Base-by-base conservation (phyloP, 2,797 vertebrate species). In the Rhynchotus rufescens region DNA sequence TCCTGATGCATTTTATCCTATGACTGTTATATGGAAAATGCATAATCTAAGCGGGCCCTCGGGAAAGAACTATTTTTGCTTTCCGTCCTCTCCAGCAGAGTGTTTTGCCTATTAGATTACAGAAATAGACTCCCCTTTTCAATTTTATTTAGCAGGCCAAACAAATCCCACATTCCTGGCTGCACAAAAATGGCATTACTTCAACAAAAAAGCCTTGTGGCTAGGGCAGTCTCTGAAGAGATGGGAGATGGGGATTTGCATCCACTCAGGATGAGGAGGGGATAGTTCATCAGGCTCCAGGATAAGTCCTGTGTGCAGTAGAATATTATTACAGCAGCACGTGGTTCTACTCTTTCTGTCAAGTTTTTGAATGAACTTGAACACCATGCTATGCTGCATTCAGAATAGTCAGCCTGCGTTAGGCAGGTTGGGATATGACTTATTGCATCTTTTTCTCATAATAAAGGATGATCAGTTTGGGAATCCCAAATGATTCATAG, bases 91-190 rank as follows among this genome's bases (percentile, higher is more conserved):
- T 88, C 23, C 28, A 94, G 49, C 7, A 51, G 76, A 89, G 32
- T 84, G 79, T 80, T 92, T 90, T 94, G 79, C 59, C 68, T 72
- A 56, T 80, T 93, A 83, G 68, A 75, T 94, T 93, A 94, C 69
- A 89, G 54, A 94, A 94, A 92, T 87, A 93, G 66, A 56, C 73
- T 84, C 34, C n/a, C 23, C 17, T 86, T 91, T 73, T 45, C 66
- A 92, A 56, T 89, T 88, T 84, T 91, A 28, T 88, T 86, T 89
- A 56, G 62, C 59, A 78, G 66, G 54, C 61, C 84, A 83, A 95
- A 93, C 34, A 52, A 85, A 78, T 92, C 90, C 51, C 62, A 92
- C 73, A 66, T 92, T 94, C 79, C 68, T 88, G 59, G 10, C 68
- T 86, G 49, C 54, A 75, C 17, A 83, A 78, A 92, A 94, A 75